Percentiles rank a stretch among this genome's conserved stretches.
phyloP scores from a whole-genome alignment of 2,797 vertebrate genomes.

The Threskiornis aethiopicus region DNA sequence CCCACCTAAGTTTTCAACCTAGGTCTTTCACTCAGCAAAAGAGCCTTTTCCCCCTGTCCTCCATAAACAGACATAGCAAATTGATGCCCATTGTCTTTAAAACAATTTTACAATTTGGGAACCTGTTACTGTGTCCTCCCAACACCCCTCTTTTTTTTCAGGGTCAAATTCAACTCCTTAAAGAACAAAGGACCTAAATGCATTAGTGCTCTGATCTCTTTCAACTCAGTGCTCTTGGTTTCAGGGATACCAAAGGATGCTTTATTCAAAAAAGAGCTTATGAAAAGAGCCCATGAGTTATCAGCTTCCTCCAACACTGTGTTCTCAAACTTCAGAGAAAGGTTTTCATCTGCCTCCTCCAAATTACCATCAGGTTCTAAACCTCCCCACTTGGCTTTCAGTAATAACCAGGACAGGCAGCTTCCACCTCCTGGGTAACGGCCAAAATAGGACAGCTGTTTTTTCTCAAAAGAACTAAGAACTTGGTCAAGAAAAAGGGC shows the following conservation, averaged over 20 bases:
- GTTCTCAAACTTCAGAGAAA: background rate
- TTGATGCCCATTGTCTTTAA: background rate
- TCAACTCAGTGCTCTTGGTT: background rate
- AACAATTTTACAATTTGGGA: background rate
- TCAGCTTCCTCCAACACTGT: background rate
- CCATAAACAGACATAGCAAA: background rate
- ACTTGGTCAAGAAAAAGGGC: background rate
- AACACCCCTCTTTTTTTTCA: background rate
- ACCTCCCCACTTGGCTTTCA: background rate
- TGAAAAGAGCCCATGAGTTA: background rate
- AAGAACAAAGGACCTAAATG: background rate
- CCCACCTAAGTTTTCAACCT: background rate
- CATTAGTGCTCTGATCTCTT: background rate
- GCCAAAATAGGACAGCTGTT: slow-evolving; percentile 3
- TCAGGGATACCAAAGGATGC: background rate
- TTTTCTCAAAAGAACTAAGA: background rate
- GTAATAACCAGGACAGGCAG: background rate
- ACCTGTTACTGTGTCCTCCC: background rate
- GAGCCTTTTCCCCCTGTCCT: background rate
- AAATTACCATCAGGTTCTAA: background rate
- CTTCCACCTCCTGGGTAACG: background rate
- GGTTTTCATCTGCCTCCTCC: background rate
- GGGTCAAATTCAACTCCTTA: background rate
- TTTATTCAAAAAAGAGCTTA: background rate
- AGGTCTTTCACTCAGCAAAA: background rate